Base-by-base conservation (phyloP, 2,113 vertebrate species). In the Gavialis gangeticus region DNA sequence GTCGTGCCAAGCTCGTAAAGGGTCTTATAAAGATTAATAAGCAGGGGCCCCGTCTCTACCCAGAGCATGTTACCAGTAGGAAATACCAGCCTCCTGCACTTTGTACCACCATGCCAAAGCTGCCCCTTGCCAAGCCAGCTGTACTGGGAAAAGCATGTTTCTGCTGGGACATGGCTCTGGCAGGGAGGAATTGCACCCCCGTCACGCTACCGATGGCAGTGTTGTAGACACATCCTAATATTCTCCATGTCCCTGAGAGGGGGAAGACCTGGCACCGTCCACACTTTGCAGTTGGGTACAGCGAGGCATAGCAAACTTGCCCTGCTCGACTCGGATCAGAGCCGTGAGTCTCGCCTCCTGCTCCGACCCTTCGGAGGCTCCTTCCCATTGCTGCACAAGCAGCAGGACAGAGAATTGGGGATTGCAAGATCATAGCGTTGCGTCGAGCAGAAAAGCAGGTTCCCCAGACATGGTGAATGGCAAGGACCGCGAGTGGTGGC, bases 1-100 rank as follows among this genome's bases (percentile, higher is more conserved):
- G 13, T 16, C 0, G 4, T 17, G 82, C 34, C 56, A 18, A 10
- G 17, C 18, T 80, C 27, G 57, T 63, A 24, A 1, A 7, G 60
- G 0, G 17, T 55, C 27, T 76, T 28, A 0, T 12, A 54, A 69
- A 80, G 54, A 46, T 3, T 4, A 16, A 34, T 67, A 60, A 16
- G 24, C 30, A 87, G 4, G 2, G 2, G 55, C 28, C 4, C 0
- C 4, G 54, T 15, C 55, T 62, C 7, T 17, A 4, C 3, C 46
- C 30, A 1, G 3, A 0, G 67, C 75, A 9, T 0, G 0, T 30
- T 46, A 56, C 34, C 46, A 27, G 19, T 15, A 13, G 15, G 37
- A 24, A 21, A 79, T 46, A 4, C 30, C 30, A 10, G 5, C 19
- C 9, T 25, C 21, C 60, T 21, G 60, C 60, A 25, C 60, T 63